Evolutionary conservation across 2,113 vertebrate species (phyloP).

Genomic region (Cranoglanis bouderius): DNA sequence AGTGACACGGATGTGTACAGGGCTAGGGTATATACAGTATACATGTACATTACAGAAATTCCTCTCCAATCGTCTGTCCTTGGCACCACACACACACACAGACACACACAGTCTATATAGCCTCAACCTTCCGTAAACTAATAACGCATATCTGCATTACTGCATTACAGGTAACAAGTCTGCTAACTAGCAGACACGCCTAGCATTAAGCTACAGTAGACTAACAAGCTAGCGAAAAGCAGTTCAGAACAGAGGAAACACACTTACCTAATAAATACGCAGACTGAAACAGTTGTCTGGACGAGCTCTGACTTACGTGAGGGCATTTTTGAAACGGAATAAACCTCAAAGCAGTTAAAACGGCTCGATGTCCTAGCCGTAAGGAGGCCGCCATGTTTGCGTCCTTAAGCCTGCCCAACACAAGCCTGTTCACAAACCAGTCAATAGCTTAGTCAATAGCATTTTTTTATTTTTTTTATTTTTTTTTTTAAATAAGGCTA

Average conservation of each 20-base stretch:
- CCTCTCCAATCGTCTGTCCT: not conserved
- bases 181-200: not conserved
- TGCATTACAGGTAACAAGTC: not conserved
- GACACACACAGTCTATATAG: not conserved
- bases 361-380: conserved; percentile 69
- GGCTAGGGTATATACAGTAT: not conserved
- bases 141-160: not conserved
- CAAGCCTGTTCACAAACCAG: conserved; percentile 57
- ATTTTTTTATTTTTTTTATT: not conserved
- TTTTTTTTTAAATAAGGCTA: not conserved
- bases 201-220: not conserved
- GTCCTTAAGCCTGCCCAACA: conserved; percentile 56
- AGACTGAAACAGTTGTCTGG: conserved; percentile 65
- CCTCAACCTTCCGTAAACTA: not conserved
- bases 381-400: conserved; percentile 78
- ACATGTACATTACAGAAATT: not conserved
- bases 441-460: too few species aligned
- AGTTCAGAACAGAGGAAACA: conserved; percentile 24
- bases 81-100: too few species aligned
- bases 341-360: conserved; percentile 65
- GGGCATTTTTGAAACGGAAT: conserved; percentile 59
- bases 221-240: not conserved
- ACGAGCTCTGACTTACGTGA: conserved; percentile 50
- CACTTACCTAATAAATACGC: conserved; percentile 68
- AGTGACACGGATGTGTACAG: not conserved